Percentiles rank a stretch among this genome's conserved stretches.
Evolutionary conservation across 2,797 vertebrate species (phyloP).

Genomic region (Lutjanus campechanus): DNA sequence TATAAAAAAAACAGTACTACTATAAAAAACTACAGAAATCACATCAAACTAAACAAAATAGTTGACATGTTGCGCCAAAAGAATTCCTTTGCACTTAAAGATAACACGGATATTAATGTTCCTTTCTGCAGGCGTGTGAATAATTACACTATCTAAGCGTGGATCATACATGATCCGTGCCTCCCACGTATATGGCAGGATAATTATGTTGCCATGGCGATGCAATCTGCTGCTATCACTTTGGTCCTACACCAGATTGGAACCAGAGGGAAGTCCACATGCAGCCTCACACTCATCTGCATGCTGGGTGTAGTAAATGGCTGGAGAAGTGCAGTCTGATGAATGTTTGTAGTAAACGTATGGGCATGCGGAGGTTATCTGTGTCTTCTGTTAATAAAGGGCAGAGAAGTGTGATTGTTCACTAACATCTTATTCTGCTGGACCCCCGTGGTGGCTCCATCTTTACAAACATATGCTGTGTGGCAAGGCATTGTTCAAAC

Average conservation of each 20-base stretch:
- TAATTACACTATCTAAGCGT: slow-evolving; percentile 80
- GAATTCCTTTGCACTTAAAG: slow-evolving; percentile 1
- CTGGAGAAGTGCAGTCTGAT: slow-evolving; percentile 8
- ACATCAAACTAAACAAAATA: neutral
- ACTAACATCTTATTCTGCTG: neutral
- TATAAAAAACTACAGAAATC: neutral
- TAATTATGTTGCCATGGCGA: slow-evolving; percentile 87
- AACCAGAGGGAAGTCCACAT: slow-evolving; percentile 55
- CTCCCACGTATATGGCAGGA: slow-evolving; percentile 82
- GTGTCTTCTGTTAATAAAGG: neutral
- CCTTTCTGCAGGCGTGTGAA: slow-evolving; percentile 60
- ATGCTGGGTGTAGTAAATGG: slow-evolving; percentile 15
- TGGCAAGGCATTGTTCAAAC: neutral
- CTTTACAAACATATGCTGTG: neutral
- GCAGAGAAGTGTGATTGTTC: neutral
- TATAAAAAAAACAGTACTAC: neutral
- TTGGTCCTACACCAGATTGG: slow-evolving; percentile 69
- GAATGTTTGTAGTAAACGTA: slow-evolving; percentile 14
- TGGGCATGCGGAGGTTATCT: neutral
- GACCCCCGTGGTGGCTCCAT: neutral
- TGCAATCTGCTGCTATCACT: slow-evolving; percentile 80
- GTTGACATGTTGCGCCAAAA: neutral
- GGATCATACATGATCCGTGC: slow-evolving; percentile 80
- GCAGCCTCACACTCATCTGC: slow-evolving; percentile 23
- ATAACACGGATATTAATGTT: slow-evolving; percentile 43